Conservation (phyloP, 2,797 vertebrate species). For the Meriones psammophilus region DNA sequence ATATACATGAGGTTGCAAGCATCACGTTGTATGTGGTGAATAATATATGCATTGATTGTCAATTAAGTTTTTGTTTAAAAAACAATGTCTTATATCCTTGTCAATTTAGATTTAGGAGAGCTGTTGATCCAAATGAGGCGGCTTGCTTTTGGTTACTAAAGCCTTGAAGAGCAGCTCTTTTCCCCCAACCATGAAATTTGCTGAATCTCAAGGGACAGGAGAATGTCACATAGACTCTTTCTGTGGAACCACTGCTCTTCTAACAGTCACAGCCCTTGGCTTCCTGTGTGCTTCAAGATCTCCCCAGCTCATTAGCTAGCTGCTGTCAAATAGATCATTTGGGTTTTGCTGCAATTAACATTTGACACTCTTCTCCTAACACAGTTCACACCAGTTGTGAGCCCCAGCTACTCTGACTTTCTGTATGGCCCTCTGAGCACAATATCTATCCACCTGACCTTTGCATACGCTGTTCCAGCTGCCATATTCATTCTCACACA, state of each 20-base stretch:
- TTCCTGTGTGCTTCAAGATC: neutral
- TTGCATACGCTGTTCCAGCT: neutral
- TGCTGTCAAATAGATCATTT: neutral
- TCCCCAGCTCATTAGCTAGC: neutral
- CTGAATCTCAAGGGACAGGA: neutral
- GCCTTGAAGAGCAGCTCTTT: neutral
- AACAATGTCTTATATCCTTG: neutral
- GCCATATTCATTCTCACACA: neutral
- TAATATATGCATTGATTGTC: neutral
- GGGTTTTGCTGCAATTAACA: neutral
- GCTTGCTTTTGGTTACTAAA: neutral
- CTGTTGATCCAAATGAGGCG: neutral
- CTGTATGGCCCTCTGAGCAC: neutral
- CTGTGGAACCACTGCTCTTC: neutral
- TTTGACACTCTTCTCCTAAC: neutral
- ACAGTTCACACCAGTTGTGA: neutral
- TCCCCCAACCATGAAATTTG: neutral
- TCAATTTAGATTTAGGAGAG: neutral
- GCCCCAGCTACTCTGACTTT: neutral
- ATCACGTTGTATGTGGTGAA: neutral
- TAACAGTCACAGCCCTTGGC: neutral
- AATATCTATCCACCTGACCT: neutral
- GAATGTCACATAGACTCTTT: neutral
- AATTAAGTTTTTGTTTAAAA: neutral
- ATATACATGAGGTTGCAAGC: neutral